A percentile compares a stretch with the other conserved stretches of the same genome.
These are phyloP conservation scores for Hyles euphorbiae DNA, from an alignment of 1,140 invertebrate genomes.

Conservation along the genomic window DNA sequence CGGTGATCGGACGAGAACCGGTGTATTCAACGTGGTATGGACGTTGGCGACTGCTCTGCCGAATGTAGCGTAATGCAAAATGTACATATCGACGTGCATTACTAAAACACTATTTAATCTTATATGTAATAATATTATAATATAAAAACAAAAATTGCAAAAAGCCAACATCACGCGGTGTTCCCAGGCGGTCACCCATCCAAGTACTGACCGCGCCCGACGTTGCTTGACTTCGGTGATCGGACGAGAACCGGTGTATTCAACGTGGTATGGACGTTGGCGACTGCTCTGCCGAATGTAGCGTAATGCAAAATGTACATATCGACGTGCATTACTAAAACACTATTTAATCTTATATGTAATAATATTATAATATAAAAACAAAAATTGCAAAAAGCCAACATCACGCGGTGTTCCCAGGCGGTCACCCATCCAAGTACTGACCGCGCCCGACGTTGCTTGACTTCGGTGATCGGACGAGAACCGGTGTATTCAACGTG, in stretches of 20 bases:
- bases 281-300: too few species aligned
- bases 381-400: constrained; percentile 18
- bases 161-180: constrained; percentile 21
- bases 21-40: constrained; percentile 21
- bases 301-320: too few species aligned
- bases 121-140: too few species aligned
- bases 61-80: too few species aligned
- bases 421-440: constrained; percentile 25
- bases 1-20: constrained; percentile 25
- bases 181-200: constrained; percentile 25
- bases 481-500: constrained; percentile 22
- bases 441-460: constrained; percentile 24
- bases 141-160: too few species aligned
- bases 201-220: constrained; percentile 24
- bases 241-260: constrained; percentile 23
- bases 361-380: too few species aligned
- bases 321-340: too few species aligned
- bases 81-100: too few species aligned
- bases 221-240: constrained; percentile 26
- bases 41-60: constrained; percentile 11
- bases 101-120: too few species aligned
- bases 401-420: constrained; percentile 22
- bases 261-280: constrained; percentile 19
- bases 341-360: too few species aligned
- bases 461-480: constrained; percentile 25